Conservation (phyloP, 2,888 invertebrate genomes). For the Acheta domesticus region DNA sequence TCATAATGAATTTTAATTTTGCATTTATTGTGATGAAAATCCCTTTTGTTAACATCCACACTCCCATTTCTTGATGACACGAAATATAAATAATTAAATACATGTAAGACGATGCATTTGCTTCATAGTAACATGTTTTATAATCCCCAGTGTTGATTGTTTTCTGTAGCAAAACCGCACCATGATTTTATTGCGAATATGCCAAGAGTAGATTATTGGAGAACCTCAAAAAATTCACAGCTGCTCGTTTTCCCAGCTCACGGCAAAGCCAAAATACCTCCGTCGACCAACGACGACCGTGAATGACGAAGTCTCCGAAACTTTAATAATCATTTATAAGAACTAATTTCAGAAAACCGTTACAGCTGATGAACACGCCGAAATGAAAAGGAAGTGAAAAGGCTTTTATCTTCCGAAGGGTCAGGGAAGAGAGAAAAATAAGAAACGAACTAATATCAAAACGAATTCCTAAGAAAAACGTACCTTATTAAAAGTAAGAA, state of each 20-base stretch:
- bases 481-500: conserved; percentile 18
- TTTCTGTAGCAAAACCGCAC: no score
- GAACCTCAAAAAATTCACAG: not conserved
- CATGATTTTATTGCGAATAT: no score
- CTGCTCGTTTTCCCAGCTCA: not conserved
- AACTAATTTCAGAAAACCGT: not conserved
- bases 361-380: not conserved
- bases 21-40: no score
- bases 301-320: not conserved
- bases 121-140: no score
- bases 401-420: not conserved
- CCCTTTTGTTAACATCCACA: no score
- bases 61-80: no score
- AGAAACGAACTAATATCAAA: conserved; percentile 10
- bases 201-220: no score
- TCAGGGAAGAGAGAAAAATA: not conserved
- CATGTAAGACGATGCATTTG: no score
- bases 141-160: no score
- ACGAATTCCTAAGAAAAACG: conserved; percentile 18
- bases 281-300: not conserved
- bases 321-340: conserved; percentile 10
- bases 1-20: no score
- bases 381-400: not conserved
- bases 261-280: not conserved
- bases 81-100: no score